Evolutionary conservation across 1,140 invertebrate genomes (phyloP).

Genomic region (Carposina sasakii): DNA sequence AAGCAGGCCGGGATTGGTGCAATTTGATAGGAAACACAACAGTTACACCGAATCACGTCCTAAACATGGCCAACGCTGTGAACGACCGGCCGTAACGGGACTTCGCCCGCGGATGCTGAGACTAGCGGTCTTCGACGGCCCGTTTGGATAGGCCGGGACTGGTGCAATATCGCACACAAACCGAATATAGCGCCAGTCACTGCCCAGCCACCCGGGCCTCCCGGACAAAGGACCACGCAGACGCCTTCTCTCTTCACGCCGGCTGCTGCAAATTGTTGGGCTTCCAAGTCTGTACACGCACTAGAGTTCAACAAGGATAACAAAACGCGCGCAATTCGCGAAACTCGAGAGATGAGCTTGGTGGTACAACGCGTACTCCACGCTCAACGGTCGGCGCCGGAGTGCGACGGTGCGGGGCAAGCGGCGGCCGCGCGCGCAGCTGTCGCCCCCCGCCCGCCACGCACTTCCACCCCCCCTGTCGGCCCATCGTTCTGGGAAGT

Average conservation of each 20-base stretch:
- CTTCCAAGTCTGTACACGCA: too few species aligned
- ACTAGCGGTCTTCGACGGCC: constrained; percentile 64
- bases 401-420: constrained; percentile 45
- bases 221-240: constrained; percentile 43
- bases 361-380: constrained; percentile 25
- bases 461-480: constrained; percentile 27
- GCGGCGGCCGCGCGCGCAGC: constrained; percentile 49
- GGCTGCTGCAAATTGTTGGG: neutral
- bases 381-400: constrained; percentile 38
- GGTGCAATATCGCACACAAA: constrained; percentile 65
- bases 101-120: constrained; percentile 66
- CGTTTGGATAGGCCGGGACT: constrained; percentile 70
- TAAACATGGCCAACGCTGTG: constrained; percentile 67
- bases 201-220: constrained; percentile 62
- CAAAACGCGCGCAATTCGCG: constrained; percentile 34
- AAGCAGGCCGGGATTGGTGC: constrained; percentile 70
- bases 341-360: constrained; percentile 23
- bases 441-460: constrained; percentile 25
- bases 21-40: constrained; percentile 63
- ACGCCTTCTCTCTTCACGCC: too few species aligned
- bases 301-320: too few species aligned
- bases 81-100: constrained; percentile 69
- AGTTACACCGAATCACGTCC: constrained; percentile 69
- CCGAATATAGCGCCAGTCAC: constrained; percentile 68
- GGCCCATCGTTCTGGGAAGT: constrained; percentile 70